Base-by-base conservation (phyloP, 2,113 vertebrate species). In the Chiloscyllium plagiosum region DNA sequence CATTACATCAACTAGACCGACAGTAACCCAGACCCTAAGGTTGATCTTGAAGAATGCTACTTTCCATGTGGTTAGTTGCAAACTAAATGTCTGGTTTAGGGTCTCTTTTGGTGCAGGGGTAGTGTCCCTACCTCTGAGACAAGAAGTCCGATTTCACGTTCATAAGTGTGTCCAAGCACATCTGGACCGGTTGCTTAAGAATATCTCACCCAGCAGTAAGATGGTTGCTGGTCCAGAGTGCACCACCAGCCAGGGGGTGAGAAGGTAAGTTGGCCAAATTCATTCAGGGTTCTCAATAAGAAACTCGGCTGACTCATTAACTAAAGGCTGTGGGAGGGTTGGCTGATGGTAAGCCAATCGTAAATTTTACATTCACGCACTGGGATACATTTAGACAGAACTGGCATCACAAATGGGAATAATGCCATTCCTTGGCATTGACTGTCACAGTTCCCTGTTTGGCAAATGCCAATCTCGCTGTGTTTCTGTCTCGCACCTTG, bases 401-500 rank as follows among this genome's bases (percentile, higher is more conserved):
- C 47, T 13, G 3, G 47, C 24, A 26, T 26, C 26, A 19, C n/a
- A 66, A 20, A 37, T 65, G 61, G 24, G 24, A 56, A 24, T 26
- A 65, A 65, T 92, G 50, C 4, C 22, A 85, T 22, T 87, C 50
- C 50, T 4, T 52, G 24, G 4, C 15, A 66, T 22, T 92, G 52
- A 92, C 50, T 86, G 50, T 5, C 68, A 86, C 22, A 90, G 29
- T 50, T 76, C 37, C 24, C 29, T 33, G 29, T 8, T 76, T 29
- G 29, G 7, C 3, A 10, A 12, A 24, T 29, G 70, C 26, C 70
- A 29, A 26, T 95, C 68, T 42, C 6, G 29, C 20, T 26, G 47
- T 33, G 22, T 56, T 19, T 92, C 87, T 87, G 52, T 4, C 96
- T 96, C 96, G 95, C 10, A 96, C 87, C 96, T 95, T 87, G 85